phyloP scores from a whole-genome alignment of 2,113 vertebrate genomes.

The Trogon surrucura region DNA sequence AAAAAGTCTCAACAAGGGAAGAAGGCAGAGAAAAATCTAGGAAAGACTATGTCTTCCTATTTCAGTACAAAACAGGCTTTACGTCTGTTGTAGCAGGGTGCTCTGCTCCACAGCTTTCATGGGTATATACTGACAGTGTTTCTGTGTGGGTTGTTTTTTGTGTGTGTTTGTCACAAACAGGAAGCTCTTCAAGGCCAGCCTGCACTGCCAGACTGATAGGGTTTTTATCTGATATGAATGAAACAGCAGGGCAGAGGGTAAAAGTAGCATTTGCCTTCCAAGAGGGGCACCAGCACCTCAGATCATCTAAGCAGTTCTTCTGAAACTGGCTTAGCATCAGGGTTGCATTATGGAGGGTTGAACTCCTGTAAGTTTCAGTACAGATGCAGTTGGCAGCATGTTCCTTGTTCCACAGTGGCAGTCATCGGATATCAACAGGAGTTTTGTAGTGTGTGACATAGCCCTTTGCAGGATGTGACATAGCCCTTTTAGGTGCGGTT shows the following conservation, averaged over 20 bases:
- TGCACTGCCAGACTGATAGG: background rate
- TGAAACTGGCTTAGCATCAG: background rate
- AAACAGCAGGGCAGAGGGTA: background rate
- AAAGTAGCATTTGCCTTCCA: background rate
- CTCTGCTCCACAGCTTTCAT: background rate
- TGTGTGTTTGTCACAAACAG: background rate
- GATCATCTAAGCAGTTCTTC: background rate
- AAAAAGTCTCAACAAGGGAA: background rate
- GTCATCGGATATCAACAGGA: background rate
- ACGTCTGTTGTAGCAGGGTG: background rate
- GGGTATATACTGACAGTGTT: background rate
- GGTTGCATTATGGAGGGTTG: background rate
- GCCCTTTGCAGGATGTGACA: no score
- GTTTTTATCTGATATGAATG: background rate
- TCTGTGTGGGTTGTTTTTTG: background rate
- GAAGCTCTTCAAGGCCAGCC: background rate
- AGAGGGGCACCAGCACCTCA: background rate
- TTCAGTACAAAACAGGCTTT: background rate
- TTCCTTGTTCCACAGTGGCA: background rate
- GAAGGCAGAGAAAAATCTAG: background rate
- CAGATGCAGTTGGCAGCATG: background rate
- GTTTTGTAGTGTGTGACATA: background rate
- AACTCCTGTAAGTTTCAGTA: rapidly evolving
- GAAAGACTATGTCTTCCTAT: background rate
- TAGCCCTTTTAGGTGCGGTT: background rate